Percentiles rank a stretch among this genome's conserved stretches.
Conservation (phyloP, 2,888 invertebrate genomes). For the Trissoscelio sp. region DNA sequence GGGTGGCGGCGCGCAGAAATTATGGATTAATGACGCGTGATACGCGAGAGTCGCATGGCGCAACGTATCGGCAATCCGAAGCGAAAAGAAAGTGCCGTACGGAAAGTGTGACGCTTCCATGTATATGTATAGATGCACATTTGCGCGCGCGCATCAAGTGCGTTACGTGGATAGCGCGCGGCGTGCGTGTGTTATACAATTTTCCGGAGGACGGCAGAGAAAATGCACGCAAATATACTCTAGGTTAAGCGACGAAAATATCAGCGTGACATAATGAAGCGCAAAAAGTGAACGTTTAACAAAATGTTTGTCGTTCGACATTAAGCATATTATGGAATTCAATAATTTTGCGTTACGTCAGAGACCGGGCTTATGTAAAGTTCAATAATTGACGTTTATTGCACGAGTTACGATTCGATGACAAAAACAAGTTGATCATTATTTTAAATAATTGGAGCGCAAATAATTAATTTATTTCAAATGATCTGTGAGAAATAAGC, state of each 20-base stretch:
- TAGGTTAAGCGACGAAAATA: conserved; percentile 48
- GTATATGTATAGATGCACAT: too few relatives aligned
- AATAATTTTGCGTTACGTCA: conserved; percentile 25
- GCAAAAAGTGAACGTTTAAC: conserved; percentile 52
- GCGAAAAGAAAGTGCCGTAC: conserved; percentile 74
- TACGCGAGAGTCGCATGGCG: conserved; percentile 53
- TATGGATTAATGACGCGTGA: conserved; percentile 64
- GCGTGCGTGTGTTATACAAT: conserved; percentile 65
- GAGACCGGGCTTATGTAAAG: conserved; percentile 11
- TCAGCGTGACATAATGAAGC: conserved; percentile 52
- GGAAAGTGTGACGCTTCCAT: conserved; percentile 73
- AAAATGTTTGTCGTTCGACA: conserved; percentile 26
- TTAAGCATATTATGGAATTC: conserved; percentile 24
- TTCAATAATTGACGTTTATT: conserved; percentile 5
- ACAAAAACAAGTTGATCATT: not conserved
- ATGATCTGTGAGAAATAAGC: too few relatives aligned
- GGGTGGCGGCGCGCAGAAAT: too few relatives aligned
- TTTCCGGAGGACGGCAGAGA: conserved; percentile 50
- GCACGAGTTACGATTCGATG: not conserved
- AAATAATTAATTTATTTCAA: not conserved
- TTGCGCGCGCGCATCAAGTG: conserved; percentile 53
- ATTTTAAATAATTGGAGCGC: not conserved
- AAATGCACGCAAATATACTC: conserved; percentile 46
- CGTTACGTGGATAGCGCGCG: conserved; percentile 52
- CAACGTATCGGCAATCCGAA: conserved; percentile 59